phyloP scores from a whole-genome alignment of 2,113 vertebrate genomes.

The Phyllostomus hastatus region DNA sequence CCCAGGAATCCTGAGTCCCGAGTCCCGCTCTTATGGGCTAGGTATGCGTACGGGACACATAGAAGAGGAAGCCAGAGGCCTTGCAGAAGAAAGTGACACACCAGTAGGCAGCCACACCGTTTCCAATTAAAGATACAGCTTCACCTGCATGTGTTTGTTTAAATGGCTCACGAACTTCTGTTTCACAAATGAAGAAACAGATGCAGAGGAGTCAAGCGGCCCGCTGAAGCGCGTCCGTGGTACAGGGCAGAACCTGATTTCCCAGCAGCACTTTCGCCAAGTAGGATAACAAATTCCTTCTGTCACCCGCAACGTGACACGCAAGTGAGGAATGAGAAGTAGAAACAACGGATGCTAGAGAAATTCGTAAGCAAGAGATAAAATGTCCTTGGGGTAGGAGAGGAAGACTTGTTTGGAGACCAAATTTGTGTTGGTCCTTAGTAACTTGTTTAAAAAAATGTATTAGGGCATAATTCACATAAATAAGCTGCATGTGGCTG shows the following conservation, averaged over 20 bases:
- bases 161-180: neutral
- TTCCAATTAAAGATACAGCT: neutral
- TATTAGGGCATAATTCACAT: neutral
- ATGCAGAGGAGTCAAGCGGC: too few relatives aligned
- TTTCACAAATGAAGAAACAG: neutral
- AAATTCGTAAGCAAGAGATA: neutral
- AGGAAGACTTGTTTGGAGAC: neutral
- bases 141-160: neutral
- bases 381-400: neutral
- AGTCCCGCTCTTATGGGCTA: rapidly evolving
- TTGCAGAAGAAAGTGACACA: neutral
- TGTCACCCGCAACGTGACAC: neutral
- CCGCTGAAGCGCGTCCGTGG: rapidly evolving
- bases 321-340: neutral
- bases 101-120: rapidly evolving
- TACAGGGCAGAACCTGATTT: neutral
- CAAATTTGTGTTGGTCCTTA: neutral
- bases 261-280: neutral
- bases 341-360: neutral
- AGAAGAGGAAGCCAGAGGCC: neutral
- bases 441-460: neutral
- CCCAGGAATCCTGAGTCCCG: neutral
- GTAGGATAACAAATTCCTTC: neutral
- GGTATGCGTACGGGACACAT: too few relatives aligned
- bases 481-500: neutral